Percentiles rank a stretch among this genome's conserved stretches.
Conservation (phyloP, 2,113 vertebrate genomes). For the Myocastor coypus region DNA sequence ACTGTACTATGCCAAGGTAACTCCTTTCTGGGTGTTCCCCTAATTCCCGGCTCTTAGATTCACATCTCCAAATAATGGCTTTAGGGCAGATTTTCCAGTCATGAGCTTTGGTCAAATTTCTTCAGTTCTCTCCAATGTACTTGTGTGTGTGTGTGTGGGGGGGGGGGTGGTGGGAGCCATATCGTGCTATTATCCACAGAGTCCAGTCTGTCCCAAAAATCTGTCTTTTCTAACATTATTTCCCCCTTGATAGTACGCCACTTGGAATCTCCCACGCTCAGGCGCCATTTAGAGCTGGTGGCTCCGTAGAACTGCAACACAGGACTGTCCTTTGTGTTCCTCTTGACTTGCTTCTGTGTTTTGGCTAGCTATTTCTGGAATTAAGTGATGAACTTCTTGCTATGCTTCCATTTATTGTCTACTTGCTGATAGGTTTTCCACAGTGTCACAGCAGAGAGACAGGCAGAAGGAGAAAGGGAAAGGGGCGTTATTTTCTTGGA, state of each 20-base stretch:
- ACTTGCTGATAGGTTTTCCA: too few species aligned
- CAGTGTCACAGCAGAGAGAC: too few species aligned
- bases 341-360: neutral
- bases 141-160: too few species aligned
- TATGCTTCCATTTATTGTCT: neutral
- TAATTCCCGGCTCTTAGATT: neutral
- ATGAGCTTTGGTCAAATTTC: neutral
- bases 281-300: neutral
- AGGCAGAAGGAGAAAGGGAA: too few species aligned
- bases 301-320: neutral
- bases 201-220: neutral
- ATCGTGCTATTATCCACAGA: neutral
- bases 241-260: neutral
- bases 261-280: neutral
- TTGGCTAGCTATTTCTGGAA: neutral
- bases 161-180: neutral
- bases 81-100: neutral
- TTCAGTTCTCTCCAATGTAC: neutral
- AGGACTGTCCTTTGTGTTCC: neutral
- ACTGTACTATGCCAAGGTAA: neutral
- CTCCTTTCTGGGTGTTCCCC: neutral
- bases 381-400: neutral
- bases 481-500: too few species aligned
- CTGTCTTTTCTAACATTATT: neutral
- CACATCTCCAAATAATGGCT: neutral